phyloP scores from a whole-genome alignment of 2,797 vertebrate species.

The Thaleichthys pacificus region DNA sequence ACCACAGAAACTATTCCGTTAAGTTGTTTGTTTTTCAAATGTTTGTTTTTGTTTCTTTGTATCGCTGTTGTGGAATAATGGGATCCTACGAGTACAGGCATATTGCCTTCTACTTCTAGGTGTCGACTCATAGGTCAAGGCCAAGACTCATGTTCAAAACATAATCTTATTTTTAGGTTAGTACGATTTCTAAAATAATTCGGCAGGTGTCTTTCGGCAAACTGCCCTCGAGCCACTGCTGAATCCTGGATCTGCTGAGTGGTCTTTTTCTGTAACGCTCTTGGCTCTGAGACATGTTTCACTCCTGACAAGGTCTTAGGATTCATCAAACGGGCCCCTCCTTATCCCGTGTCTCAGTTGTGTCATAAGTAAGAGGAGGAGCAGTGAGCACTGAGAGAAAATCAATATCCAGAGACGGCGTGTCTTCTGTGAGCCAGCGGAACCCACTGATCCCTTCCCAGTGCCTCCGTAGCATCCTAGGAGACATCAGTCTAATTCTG shows the following conservation, averaged over 20 bases:
- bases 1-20: conserved; percentile 46
- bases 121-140: background rate
- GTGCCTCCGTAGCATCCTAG: conserved; percentile 63
- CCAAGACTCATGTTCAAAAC: background rate
- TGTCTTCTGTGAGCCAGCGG: conserved; percentile 56
- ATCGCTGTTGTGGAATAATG: conserved; percentile 35
- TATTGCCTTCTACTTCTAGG: conserved; percentile 30
- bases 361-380: conserved; percentile 71
- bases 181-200: conserved; percentile 44
- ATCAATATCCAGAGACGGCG: conserved; percentile 71
- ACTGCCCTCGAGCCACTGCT: conserved; percentile 32
- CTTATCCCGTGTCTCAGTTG: conserved; percentile 63
- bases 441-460: conserved; percentile 64
- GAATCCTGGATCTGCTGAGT: conserved; percentile 34
- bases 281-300: conserved; percentile 62
- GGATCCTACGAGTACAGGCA: conserved; percentile 20
- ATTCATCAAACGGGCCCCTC: conserved; percentile 68
- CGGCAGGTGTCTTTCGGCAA: background rate
- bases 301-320: conserved; percentile 67
- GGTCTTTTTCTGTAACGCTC: conserved; percentile 49
- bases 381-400: conserved; percentile 64
- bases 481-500: conserved; percentile 68
- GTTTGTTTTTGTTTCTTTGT: conserved; percentile 47
- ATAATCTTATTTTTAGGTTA: background rate
- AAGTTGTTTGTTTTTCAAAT: conserved; percentile 54